Percentiles rank a stretch among this genome's conserved stretches.
These are phyloP conservation scores for Tympanoctomys barrerae DNA, from an alignment of 2,797 vertebrate genomes.

Conservation along the genomic window DNA sequence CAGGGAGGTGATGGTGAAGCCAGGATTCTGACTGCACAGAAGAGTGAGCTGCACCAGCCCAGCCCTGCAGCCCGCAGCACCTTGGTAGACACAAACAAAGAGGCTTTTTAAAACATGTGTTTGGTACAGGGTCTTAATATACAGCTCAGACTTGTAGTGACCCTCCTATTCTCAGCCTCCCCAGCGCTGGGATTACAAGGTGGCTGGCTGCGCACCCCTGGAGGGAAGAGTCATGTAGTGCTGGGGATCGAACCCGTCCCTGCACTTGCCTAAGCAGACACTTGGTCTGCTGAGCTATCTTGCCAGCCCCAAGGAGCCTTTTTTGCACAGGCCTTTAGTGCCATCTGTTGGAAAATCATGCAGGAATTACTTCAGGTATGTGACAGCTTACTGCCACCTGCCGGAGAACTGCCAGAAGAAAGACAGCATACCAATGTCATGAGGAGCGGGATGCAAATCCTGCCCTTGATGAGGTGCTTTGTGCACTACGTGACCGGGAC, in stretches of 20 bases:
- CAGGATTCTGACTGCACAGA: neutral
- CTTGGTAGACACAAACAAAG: fast-evolving
- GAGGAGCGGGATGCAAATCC: neutral
- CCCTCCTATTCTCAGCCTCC: no score
- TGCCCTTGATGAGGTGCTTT: neutral
- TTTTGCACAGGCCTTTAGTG: neutral
- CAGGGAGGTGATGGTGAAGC: neutral
- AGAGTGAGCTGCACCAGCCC: neutral
- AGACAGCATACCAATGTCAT: neutral
- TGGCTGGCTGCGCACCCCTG: no score
- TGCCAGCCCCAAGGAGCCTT: no score
- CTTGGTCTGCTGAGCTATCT: no score
- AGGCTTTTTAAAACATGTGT: no score
- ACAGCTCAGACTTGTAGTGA: no score
- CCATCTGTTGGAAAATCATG: neutral
- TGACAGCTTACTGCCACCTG: neutral
- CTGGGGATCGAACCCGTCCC: no score
- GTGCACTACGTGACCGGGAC: neutral
- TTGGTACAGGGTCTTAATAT: no score
- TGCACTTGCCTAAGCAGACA: no score
- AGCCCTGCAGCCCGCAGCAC: neutral
- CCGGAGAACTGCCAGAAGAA: neutral
- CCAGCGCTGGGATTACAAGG: no score
- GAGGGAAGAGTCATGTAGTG: no score
- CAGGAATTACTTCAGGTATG: neutral